Percentiles rank a stretch among this genome's conserved stretches.
Conservation (phyloP, 2,113 vertebrate species). For the Camarhynchus parvulus region DNA sequence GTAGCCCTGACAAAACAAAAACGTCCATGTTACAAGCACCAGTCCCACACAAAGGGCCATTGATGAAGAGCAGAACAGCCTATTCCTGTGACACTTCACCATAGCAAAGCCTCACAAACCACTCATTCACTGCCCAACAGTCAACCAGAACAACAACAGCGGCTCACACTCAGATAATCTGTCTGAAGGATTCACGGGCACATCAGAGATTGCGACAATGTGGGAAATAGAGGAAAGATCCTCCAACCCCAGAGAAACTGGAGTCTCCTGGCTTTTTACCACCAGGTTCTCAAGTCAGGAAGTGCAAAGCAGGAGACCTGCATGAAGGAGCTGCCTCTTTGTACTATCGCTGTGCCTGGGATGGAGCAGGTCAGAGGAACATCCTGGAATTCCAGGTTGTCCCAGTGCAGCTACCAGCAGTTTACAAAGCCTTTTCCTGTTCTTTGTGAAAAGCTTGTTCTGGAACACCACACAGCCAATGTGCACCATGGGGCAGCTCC, state of each 20-base stretch:
- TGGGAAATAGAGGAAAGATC: not conserved
- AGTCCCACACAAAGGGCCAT: not conserved
- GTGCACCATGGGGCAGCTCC: not conserved
- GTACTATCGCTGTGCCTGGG: fast-evolving
- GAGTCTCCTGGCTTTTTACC: not conserved
- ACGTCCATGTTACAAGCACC: not conserved
- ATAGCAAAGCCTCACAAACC: not conserved
- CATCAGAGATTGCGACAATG: not conserved
- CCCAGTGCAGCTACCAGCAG: not conserved
- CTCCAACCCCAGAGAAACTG: not conserved
- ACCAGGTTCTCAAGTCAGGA: not conserved
- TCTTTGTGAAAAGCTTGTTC: not conserved
- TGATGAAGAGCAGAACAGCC: not conserved
- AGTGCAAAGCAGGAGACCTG: not conserved
- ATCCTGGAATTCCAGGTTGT: not conserved
- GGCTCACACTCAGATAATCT: not conserved
- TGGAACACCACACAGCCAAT: not conserved
- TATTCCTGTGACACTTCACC: not conserved
- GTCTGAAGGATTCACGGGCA: not conserved
- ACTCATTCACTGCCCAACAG: not conserved
- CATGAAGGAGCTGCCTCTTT: not conserved
- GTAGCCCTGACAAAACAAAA: conserved; percentile 84
- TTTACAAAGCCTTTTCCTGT: not conserved
- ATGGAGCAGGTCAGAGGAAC: not conserved
- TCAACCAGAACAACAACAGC: not conserved